Base-by-base conservation (phyloP, 2,888 invertebrate genomes). In the Acanthosepion esculentum region DNA sequence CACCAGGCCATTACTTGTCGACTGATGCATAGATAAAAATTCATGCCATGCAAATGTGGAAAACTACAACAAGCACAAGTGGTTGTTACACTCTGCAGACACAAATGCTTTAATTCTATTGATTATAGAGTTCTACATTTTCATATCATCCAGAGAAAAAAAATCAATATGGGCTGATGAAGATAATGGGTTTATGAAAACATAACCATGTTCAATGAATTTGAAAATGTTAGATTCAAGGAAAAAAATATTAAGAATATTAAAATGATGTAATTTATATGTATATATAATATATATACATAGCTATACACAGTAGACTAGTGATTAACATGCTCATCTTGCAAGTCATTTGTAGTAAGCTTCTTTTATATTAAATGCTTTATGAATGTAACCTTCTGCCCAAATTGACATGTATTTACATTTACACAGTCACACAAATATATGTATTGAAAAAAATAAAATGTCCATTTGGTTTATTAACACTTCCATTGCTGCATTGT, bases 71-170 rank as follows among this genome's bases (percentile, higher is more conserved):
- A n/a, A 78, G 33, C n/a, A n/a, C n/a, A 78, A n/a, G 33, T 78
- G n/a, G 78, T n/a, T n/a, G 78, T 78, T 78, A 33, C n/a, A 78
- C 78, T 78, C 78, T 78, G 78, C 78, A 78, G n/a, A 78, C 33
- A 33, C n/a, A 78, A 78, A 78, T 78, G 33, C 33, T 78, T 33
- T 78, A 78, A 78, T 78, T 78, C 78, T 78, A 78, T 78, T 78
- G 78, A 78, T 78, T 78, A 78, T 33, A 78, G 78, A 33, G n/a
- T 12, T 15, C 78, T 33, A 5, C 78, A 78, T 78, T n/a, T 78
- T 12, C 78, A 78, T 33, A n/a, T 12, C 78, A 78, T 78, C 78
- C 78, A 78, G 15, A 78, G 78, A 33, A 33, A 78, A 41, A 29
- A 33, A 78, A 78, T n/a, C n/a, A 78, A 78, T 15, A 78, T 5